Evolutionary conservation across 2,888 invertebrate genomes (phyloP).

Genomic region (Crepidodera aurea): DNA sequence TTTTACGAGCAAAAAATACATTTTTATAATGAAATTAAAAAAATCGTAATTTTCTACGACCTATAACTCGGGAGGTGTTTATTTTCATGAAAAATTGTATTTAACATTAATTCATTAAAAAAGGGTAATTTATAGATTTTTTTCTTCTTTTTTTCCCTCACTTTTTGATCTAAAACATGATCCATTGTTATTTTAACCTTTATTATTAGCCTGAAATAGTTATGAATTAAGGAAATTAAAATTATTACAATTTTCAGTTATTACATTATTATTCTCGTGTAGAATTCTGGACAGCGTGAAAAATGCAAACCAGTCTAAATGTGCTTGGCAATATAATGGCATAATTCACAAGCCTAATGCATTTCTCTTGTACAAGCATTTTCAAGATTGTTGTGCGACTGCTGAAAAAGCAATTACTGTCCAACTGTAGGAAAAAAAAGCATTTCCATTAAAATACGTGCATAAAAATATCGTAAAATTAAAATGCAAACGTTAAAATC

Average conservation of each 20-base stretch:
- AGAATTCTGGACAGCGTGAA: conserved; percentile 11
- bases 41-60: too few relatives aligned
- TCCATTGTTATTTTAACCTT: conserved; percentile 26
- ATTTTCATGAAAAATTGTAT: too few relatives aligned
- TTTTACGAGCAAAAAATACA: too few relatives aligned
- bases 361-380: conserved; percentile 32
- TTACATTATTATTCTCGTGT: conserved; percentile 15
- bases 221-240: conserved; percentile 27
- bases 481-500: conserved; percentile 40
- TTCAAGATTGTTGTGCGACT: conserved; percentile 33
- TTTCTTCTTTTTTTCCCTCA: too few relatives aligned
- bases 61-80: too few relatives aligned
- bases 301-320: conserved; percentile 23
- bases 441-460: conserved; percentile 35
- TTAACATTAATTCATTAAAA: too few relatives aligned
- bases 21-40: too few relatives aligned
- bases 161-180: too few relatives aligned
- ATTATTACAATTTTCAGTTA: conserved; percentile 21
- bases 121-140: too few relatives aligned
- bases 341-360: conserved; percentile 34
- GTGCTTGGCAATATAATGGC: conserved; percentile 28
- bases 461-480: conserved; percentile 40
- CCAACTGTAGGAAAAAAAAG: conserved; percentile 21
- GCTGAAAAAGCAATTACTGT: conserved; percentile 24
- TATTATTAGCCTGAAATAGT: conserved; percentile 17